phyloP scores from a whole-genome alignment of 2,888 invertebrate species.

The Leptothorax acervorum region DNA sequence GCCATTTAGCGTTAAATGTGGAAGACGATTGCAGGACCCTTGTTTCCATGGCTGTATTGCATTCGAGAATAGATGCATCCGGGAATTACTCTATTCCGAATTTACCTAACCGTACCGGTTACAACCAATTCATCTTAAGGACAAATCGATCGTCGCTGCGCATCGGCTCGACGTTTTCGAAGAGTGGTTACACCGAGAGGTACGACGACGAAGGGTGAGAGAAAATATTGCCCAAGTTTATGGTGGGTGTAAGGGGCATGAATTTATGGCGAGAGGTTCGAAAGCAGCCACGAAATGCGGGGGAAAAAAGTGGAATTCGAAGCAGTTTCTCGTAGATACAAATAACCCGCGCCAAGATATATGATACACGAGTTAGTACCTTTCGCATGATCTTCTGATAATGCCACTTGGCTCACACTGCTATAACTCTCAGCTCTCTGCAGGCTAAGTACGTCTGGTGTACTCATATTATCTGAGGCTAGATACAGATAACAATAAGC shows the following conservation, averaged over 20 bases:
- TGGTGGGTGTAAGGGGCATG: conserved; percentile 64
- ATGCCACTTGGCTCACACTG: conserved; percentile 32
- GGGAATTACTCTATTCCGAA: conserved; percentile 38
- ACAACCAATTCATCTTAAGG: conserved; percentile 48
- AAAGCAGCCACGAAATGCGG: conserved; percentile 46
- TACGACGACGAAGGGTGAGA: conserved; percentile 56
- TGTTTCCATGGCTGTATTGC: conserved; percentile 26
- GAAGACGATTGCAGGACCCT: not conserved
- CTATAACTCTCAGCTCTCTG: conserved; percentile 31
- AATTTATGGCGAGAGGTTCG: conserved; percentile 66
- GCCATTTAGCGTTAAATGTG: conserved; percentile 23
- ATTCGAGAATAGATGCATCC: conserved; percentile 27
- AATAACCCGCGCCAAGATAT: conserved; percentile 61
- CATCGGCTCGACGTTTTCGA: conserved; percentile 50
- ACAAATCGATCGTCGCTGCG: conserved; percentile 51
- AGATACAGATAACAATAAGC: conserved; percentile 31
- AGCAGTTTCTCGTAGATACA: conserved; percentile 66
- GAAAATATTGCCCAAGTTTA: conserved; percentile 68
- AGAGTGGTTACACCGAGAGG: conserved; percentile 53
- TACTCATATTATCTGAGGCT: not conserved
- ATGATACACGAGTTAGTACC: conserved; percentile 49
- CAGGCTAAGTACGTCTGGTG: conserved; percentile 8
- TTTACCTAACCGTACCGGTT: conserved; percentile 49
- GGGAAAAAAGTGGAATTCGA: conserved; percentile 41
- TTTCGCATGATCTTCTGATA: conserved; percentile 48